Base-by-base conservation (phyloP, 35 echinoderm and acorn worm species). In the Apostichopus parvimensis region DNA sequence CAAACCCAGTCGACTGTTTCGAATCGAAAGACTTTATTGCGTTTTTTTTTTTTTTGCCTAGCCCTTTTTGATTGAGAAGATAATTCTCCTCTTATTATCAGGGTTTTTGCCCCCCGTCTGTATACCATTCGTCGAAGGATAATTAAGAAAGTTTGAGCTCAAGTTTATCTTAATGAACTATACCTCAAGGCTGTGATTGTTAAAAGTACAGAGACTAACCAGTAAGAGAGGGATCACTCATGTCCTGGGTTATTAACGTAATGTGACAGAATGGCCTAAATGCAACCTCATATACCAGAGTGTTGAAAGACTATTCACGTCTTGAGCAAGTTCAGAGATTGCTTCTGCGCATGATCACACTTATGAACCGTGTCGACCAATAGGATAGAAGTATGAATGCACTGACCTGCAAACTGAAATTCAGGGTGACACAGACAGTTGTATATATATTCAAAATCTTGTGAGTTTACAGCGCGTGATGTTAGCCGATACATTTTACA, bases 1-100 rank as follows among this genome's bases (percentile, higher is more conserved):
- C 81, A 23, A 84, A 21, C 21, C 81, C 81, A 75, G 71, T 75
- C 71, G 71, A 75, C 71, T 75, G 71, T 75, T 75, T 13, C 21
- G 6, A 18, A 22, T 7, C 71, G 71, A 75, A 75, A 75, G 14
- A 7, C 71, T 75, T 75, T 75, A 75, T 75, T 75, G 7, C 71
- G 3, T 0, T 73, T 24, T 24, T 75, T 73, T 73, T n/a, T 75
- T 75, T 75, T 45, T 45, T 3, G 34, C 2, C 1, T 45, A 3
- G 34, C 34, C 6, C 71, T 24, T 7, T 14, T 75, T 75, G 18
- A 75, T 20, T 18, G 71, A 75, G 71, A 61, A 75, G 20, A 75
- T 18, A 75, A 75, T 6, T 22, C n/a, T 22, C n/a, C 71, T n/a
- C 71, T 75, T 24, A 75, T 75, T 75, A 75, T 75, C 71, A 22